Evolutionary conservation across 2,888 invertebrate genomes (phyloP), one percentile per base, ranked within the genome.

Genomic region (Polyommatus icarus): DNA sequence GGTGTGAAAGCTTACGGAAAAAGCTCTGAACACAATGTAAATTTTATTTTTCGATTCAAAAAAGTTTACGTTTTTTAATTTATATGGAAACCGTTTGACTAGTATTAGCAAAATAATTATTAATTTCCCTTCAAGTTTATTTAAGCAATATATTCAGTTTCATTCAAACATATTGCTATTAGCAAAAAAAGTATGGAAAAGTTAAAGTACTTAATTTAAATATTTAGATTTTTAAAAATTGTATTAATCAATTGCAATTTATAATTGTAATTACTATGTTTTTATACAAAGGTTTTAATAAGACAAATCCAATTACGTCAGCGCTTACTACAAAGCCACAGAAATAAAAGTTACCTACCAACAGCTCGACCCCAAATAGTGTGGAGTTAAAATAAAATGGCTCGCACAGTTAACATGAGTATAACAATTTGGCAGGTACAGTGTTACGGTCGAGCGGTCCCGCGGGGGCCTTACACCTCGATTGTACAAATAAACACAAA

Each of bases 391-490:
- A 75, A 75, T 75, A 75, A 75, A 73, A 73, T 73, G 73, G 36
- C 20, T 20, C 50, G 3, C 24, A 40, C 50, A 75, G 75, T 75
- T 75, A 75, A 75, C 75, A 54, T 15, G 75, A 75, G 29, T 29
- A 75, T 75, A 75, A 75, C 75, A 50, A 75, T 75, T 75, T 75
- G 75, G 75, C 75, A 54, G 75, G 75, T 75, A 75, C n/a, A 40
- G n/a, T 50, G 54, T 75, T 18, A 76, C 46, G 57, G 54, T 57
- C 67, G 71, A 80, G 80, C 73, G 78, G 71, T 18, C 80, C 80
- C 80, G 32, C 40, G 79, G 80, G 80, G 67, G 67, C 67, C 29
- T 32, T 32, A 67, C 32, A 15, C 29, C 67, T 67, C 6, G 67
- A 67, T 67, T 67, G 67, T 67, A 15, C 67, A 67, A 29, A 67